phyloP scores from a whole-genome alignment of 2,888 invertebrate genomes.

The Bombylius major region DNA sequence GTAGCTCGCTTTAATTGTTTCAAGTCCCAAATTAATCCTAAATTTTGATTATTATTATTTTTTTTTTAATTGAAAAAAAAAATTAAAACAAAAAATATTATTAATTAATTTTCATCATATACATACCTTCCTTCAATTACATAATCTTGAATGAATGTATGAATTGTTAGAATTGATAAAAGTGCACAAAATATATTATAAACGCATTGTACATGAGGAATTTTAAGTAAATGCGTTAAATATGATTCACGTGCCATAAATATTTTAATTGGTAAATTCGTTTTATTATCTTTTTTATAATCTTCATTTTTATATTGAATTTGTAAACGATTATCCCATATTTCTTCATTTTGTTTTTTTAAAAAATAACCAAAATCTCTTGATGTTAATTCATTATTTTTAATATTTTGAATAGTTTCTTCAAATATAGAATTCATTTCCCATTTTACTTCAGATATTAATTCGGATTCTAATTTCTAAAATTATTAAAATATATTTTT shows the following conservation, averaged over 20 bases:
- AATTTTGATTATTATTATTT: conserved; percentile 14
- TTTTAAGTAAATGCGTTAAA: conserved; percentile 65
- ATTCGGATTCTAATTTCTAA: conserved; percentile 21
- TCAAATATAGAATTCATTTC: conserved; percentile 28
- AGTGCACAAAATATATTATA: conserved; percentile 75
- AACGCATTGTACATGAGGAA: conserved; percentile 67
- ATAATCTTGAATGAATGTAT: conserved; percentile 60
- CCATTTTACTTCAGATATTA: conserved; percentile 26
- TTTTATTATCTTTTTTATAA: neutral
- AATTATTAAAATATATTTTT: neutral
- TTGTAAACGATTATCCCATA: conserved; percentile 14
- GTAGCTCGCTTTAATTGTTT: conserved; percentile 46
- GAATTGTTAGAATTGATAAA: conserved; percentile 56
- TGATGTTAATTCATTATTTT: conserved; percentile 25
- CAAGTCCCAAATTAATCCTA: conserved; percentile 45
- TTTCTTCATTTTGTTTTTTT: conserved; percentile 7
- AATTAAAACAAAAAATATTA: neutral
- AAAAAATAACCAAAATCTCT: conserved; percentile 29
- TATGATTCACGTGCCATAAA: conserved; percentile 64
- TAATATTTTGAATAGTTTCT: conserved; percentile 29
- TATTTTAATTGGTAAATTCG: conserved; percentile 46
- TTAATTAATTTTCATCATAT: neutral
- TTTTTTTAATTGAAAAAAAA: neutral
- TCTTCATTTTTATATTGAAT: neutral
- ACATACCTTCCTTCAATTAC: conserved; percentile 60